These are phyloP conservation scores for Dichetophora obliterata DNA, from an alignment of 2,888 invertebrate species.

Conservation along the genomic window DNA sequence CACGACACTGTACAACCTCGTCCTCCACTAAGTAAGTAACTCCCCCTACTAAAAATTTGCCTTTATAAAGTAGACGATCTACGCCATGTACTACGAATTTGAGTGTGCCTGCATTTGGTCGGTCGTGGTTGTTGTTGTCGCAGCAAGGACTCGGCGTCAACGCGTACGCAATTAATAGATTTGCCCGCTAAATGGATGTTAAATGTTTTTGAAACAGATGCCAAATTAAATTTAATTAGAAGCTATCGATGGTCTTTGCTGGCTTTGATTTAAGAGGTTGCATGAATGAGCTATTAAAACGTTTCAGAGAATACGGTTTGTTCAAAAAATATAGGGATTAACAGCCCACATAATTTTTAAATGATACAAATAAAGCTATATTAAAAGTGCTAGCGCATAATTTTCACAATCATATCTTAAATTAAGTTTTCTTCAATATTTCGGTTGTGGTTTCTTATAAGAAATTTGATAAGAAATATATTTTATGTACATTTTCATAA, in stretches of 20 bases:
- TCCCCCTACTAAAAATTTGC: no score
- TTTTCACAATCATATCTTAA: no score
- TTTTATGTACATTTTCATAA: no score
- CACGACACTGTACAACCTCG: not conserved
- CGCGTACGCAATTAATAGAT: conserved; percentile 61
- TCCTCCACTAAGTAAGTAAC: not conserved
- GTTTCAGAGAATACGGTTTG: not conserved
- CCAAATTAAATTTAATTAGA: conserved; percentile 62
- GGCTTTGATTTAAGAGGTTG: not conserved
- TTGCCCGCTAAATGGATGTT: conserved; percentile 64
- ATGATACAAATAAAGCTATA: no score
- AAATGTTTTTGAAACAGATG: conserved; percentile 66
- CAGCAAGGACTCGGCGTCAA: conserved; percentile 1
- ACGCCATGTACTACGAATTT: not conserved
- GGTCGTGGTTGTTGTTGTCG: conserved; percentile 9
- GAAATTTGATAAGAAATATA: no score
- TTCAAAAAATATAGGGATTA: no score
- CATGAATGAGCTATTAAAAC: not conserved
- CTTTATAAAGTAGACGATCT: no score
- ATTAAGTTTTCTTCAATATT: no score
- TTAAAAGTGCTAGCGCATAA: no score
- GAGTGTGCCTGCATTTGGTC: not conserved
- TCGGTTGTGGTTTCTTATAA: no score
- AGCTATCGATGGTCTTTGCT: not conserved
- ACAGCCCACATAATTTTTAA: no score